phyloP scores from a whole-genome alignment of 2,797 vertebrate genomes.

The Hylomyscus alleni region DNA sequence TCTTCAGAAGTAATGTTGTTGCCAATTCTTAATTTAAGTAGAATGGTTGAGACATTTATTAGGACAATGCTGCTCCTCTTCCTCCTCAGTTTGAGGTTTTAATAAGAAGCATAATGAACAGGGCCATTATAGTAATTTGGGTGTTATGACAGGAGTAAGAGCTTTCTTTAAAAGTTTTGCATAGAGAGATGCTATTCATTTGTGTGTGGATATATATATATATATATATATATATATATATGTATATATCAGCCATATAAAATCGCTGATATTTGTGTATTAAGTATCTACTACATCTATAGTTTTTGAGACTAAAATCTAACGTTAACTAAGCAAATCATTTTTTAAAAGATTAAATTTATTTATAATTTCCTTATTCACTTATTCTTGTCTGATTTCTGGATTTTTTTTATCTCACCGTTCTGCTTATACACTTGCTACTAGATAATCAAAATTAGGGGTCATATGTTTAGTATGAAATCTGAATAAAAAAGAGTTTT shows the following conservation, averaged over 20 bases:
- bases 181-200: not conserved
- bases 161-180: not conserved
- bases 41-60: not conserved
- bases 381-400: not conserved
- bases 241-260: not conserved
- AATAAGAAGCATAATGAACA: not conserved
- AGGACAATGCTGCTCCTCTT: not conserved
- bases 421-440: not conserved
- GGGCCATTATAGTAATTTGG: not conserved
- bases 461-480: not conserved
- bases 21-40: slow-evolving; percentile 25
- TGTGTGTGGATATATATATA: not conserved
- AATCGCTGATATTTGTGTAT: not conserved
- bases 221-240: not conserved
- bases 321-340: not conserved
- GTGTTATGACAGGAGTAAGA: not conserved
- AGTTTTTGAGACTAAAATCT: not conserved
- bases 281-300: not conserved
- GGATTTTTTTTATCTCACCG: not conserved
- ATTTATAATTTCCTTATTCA: not conserved
- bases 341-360: not conserved
- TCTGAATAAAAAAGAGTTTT: not conserved
- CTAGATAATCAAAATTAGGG: not conserved
- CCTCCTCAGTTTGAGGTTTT: not conserved
- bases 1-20: slow-evolving; percentile 44